Conservation (phyloP, 2,113 vertebrate genomes). For the Cnemophilus loriae region DNA sequence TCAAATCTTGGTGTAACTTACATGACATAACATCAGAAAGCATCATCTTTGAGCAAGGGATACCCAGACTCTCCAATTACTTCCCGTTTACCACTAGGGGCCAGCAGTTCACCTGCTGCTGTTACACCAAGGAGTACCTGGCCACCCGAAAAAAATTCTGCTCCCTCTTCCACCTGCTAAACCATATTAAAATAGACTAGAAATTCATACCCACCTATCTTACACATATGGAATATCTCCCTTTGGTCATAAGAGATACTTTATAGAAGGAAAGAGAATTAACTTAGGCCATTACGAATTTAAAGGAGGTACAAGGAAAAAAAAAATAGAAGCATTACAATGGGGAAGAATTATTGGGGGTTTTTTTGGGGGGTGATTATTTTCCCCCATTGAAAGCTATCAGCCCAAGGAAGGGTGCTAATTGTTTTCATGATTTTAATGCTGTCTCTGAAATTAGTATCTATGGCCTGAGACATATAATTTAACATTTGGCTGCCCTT, state of each 20-base stretch:
- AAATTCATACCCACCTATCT: neutral
- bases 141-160: neutral
- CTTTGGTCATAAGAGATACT: neutral
- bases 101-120: slow-evolving; percentile 8
- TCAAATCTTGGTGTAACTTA: neutral
- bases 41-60: neutral
- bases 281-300: neutral
- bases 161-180: neutral
- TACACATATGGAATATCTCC: neutral
- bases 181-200: neutral
- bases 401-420: neutral
- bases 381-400: neutral
- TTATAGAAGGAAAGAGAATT: neutral
- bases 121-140: neutral
- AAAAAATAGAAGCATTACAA: neutral
- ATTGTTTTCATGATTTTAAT: neutral
- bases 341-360: accelerated
- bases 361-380: neutral
- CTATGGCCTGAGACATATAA: neutral
- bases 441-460: neutral
- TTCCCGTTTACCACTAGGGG: slow-evolving; percentile 20
- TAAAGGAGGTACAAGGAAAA: neutral
- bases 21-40: neutral
- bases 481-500: slow-evolving; percentile 1
- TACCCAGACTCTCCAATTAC: neutral